phyloP scores from a whole-genome alignment of 1,140 invertebrate species.

The Saccostrea glomerata region DNA sequence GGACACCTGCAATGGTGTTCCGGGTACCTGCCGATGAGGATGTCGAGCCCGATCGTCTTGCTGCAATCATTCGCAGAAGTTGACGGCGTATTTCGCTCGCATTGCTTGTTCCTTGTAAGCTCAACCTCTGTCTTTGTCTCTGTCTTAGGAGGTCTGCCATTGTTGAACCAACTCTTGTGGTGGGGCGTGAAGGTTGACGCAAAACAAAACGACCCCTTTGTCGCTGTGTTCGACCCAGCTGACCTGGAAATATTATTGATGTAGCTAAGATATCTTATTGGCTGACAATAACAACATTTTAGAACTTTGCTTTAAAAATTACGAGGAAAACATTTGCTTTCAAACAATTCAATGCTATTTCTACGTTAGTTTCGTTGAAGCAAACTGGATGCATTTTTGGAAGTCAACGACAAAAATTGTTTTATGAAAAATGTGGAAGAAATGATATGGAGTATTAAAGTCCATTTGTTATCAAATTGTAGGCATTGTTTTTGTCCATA shows the following conservation, averaged over 20 bases:
- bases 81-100: not conserved
- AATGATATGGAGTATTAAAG: no score
- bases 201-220: not conserved
- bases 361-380: no score
- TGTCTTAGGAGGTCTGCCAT: not conserved
- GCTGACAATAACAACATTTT: no score
- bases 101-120: constrained; percentile 1
- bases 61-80: constrained; percentile 11
- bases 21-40: not conserved
- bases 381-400: no score
- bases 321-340: no score
- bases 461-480: not conserved
- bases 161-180: not conserved
- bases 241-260: not conserved
- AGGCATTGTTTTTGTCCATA: not conserved
- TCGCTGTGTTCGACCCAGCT: not conserved
- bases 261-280: no score
- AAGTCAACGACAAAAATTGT: no score
- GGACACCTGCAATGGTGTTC: not conserved
- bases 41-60: constrained; percentile 21
- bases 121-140: not conserved
- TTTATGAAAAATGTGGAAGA: no score
- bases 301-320: no score
- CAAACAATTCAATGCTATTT: no score
- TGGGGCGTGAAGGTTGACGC: not conserved